These are phyloP conservation scores for Aphodius granarius DNA, from an alignment of 2,888 invertebrate species.

Conservation along the genomic window DNA sequence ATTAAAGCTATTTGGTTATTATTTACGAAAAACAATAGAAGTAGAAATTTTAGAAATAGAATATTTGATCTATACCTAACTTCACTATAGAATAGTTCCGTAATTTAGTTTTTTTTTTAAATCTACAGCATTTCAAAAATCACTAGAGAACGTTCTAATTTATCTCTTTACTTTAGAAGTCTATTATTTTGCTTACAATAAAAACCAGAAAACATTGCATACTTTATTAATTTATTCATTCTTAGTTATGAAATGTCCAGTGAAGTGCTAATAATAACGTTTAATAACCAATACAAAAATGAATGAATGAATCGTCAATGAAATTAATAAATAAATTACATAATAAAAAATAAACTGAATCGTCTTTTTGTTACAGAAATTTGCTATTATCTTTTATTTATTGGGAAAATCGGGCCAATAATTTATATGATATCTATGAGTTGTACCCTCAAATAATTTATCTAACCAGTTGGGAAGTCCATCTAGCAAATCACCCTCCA, in stretches of 20 bases:
- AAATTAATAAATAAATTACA: background rate
- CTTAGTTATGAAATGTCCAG: background rate
- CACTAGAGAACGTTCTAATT: background rate
- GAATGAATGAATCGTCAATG: background rate
- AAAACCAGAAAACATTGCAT: background rate
- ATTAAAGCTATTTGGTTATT: background rate
- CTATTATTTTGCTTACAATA: background rate
- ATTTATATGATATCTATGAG: conserved; percentile 93
- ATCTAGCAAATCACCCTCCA: conserved; percentile 69
- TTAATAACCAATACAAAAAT: background rate
- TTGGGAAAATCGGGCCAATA: conserved; percentile 98
- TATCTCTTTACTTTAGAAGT: background rate
- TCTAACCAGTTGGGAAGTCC: conserved; percentile 97
- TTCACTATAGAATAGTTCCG: background rate
- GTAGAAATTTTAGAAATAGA: background rate
- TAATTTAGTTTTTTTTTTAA: background rate
- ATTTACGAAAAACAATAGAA: background rate
- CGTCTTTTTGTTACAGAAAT: background rate
- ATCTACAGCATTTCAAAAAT: background rate
- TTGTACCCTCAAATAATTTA: conserved; percentile 93
- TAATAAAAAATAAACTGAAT: background rate
- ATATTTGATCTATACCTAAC: background rate
- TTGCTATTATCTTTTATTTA: conserved; percentile 60
- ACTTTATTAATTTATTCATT: too few species aligned
- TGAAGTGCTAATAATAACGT: background rate